Evolutionary conservation across 2,888 invertebrate genomes (phyloP).

Genomic region (Anodontia alba): DNA sequence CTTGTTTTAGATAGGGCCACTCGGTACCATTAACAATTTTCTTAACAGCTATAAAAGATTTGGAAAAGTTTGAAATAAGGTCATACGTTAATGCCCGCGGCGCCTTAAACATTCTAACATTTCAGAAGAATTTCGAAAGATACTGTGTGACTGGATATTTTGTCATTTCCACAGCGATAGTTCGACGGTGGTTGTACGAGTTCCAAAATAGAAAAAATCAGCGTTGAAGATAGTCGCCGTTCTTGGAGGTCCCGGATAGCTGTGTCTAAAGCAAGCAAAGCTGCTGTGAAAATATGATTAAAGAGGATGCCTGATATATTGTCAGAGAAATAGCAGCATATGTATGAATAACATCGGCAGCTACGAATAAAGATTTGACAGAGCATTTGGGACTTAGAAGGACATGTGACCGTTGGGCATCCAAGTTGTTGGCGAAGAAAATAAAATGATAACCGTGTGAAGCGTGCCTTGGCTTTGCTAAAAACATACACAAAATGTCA

Average conservation of each 20-base stretch:
- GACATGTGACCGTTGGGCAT: background rate
- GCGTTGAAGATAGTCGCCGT: background rate
- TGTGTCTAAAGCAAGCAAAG: background rate
- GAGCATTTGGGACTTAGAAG: background rate
- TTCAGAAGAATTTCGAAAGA: background rate
- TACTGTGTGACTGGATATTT: background rate
- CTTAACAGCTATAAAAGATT: background rate
- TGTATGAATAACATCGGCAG: background rate
- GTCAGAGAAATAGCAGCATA: background rate
- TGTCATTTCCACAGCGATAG: background rate
- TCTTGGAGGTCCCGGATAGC: background rate
- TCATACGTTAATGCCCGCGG: background rate
- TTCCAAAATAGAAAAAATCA: background rate
- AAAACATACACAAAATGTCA: too few species aligned
- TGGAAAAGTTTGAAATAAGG: background rate
- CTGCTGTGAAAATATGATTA: background rate
- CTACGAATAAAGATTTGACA: background rate
- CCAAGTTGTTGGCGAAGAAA: conserved; percentile 3
- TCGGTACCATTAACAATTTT: conserved; percentile 1
- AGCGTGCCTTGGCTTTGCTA: too few species aligned
- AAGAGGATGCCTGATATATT: background rate
- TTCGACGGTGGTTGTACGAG: background rate
- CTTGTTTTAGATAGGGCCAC: background rate
- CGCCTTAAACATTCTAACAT: background rate
- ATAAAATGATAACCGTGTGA: too few species aligned